Evolutionary conservation across 2,888 invertebrate genomes (phyloP).

Genomic region (Plagodis dolabraria): DNA sequence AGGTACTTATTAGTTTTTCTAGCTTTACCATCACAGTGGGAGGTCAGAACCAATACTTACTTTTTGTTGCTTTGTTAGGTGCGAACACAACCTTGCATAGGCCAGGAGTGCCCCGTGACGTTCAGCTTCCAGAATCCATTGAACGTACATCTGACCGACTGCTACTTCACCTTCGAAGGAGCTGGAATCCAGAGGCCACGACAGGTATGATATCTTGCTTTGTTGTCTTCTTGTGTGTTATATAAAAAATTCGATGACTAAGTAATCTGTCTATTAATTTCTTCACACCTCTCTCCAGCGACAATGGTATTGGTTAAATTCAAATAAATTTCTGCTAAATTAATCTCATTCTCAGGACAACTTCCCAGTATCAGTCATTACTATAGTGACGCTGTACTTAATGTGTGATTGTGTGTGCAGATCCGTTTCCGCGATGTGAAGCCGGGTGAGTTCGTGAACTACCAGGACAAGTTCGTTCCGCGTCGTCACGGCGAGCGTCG

Average conservation of each 20-base stretch:
- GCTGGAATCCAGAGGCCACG: constrained; percentile 87
- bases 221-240: too few species aligned
- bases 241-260: neutral
- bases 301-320: too few species aligned
- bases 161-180: constrained; percentile 89
- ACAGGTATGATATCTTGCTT: constrained; percentile 60
- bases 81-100: constrained; percentile 78
- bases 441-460: constrained; percentile 86
- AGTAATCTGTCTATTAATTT: neutral
- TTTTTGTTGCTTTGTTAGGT: constrained; percentile 52
- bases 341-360: too few species aligned
- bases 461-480: constrained; percentile 86
- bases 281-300: too few species aligned
- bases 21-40: neutral
- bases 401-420: constrained; percentile 45
- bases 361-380: too few species aligned
- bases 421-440: constrained; percentile 86
- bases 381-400: too few species aligned
- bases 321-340: too few species aligned
- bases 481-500: constrained; percentile 85
- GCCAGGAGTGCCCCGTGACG: constrained; percentile 81
- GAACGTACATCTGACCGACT: constrained; percentile 86
- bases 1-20: constrained; percentile 64
- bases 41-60: neutral
- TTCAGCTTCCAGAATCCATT: constrained; percentile 89